These are phyloP conservation scores for Setophaga kirtlandii DNA, from an alignment of 2,113 vertebrate genomes.

Conservation along the genomic window DNA sequence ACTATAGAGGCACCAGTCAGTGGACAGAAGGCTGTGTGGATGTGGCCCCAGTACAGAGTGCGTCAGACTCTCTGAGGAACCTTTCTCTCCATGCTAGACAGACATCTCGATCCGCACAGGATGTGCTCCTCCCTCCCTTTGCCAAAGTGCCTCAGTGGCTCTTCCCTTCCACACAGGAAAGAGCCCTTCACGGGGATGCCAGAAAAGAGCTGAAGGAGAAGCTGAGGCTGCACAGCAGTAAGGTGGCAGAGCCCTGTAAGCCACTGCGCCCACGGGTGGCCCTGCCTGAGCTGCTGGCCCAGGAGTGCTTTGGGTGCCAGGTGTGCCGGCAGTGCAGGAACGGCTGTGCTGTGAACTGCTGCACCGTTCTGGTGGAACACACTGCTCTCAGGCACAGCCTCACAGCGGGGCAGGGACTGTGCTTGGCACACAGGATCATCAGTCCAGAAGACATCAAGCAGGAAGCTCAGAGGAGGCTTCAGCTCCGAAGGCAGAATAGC, in stretches of 20 bases:
- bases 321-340: conserved; percentile 28
- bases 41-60: conserved; percentile 43
- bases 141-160: conserved; percentile 77
- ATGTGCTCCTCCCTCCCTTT: conserved; percentile 74
- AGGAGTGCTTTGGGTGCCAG: conserved; percentile 36
- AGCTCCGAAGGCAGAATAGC: conserved; percentile 85
- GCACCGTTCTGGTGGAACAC: conserved; percentile 4
- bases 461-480: conserved; percentile 80
- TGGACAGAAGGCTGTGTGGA: conserved; percentile 77
- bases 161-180: conserved; percentile 78
- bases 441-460: conserved; percentile 85
- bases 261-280: conserved; percentile 75
- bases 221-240: conserved; percentile 80
- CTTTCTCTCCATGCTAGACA: conserved; percentile 68
- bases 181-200: conserved; percentile 57
- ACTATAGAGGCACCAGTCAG: conserved; percentile 74
- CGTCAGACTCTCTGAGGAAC: conserved; percentile 64
- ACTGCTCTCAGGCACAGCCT: not conserved
- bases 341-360: not conserved
- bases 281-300: conserved; percentile 25
- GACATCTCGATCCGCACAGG: conserved; percentile 47
- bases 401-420: conserved; percentile 26
- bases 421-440: conserved; percentile 61
- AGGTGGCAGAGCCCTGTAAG: conserved; percentile 76
- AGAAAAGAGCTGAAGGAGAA: conserved; percentile 84